Conservation (phyloP, 2,888 invertebrate genomes). For the Siphlonurus alternatus region DNA sequence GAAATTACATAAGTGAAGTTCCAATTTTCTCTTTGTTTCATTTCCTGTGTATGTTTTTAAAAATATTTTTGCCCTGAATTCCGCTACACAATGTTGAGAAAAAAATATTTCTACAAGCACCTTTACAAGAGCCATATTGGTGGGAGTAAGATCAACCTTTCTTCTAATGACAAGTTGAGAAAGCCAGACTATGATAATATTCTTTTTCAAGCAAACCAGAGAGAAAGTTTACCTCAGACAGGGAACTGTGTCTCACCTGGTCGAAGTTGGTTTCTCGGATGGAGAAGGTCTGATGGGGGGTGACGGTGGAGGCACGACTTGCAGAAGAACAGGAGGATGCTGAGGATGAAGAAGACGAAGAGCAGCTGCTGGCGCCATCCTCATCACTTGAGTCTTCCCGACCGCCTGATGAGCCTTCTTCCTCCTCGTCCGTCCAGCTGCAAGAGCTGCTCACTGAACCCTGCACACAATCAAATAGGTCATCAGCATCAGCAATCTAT, state of each 20-base stretch:
- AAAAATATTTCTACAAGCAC: too few relatives aligned
- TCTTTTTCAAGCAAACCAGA: too few relatives aligned
- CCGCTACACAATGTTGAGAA: too few relatives aligned
- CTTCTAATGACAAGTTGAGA: too few relatives aligned
- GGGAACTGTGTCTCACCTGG: constrained; percentile 22
- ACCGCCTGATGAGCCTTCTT: constrained; percentile 13
- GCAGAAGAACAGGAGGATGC: constrained; percentile 17
- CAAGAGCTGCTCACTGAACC: constrained; percentile 22
- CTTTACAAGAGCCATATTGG: too few relatives aligned
- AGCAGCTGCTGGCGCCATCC: constrained; percentile 17
- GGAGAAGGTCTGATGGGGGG: constrained; percentile 29
- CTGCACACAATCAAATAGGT: constrained; percentile 17
- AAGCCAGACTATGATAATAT: too few relatives aligned
- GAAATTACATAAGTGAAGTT: too few relatives aligned
- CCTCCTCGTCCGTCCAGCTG: constrained; percentile 19
- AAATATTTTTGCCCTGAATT: too few relatives aligned
- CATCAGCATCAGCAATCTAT: not conserved
- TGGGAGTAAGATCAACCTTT: too few relatives aligned
- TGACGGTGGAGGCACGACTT: constrained; percentile 15
- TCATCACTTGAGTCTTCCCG: constrained; percentile 16
- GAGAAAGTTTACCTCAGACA: too few relatives aligned
- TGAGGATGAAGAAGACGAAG: constrained; percentile 17
- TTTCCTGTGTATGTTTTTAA: too few relatives aligned
- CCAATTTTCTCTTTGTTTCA: too few relatives aligned
- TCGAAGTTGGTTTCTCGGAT: constrained; percentile 32